These are phyloP conservation scores for Puntigrus tetrazona DNA, from an alignment of 2,113 vertebrate genomes.

Conservation along the genomic window DNA sequence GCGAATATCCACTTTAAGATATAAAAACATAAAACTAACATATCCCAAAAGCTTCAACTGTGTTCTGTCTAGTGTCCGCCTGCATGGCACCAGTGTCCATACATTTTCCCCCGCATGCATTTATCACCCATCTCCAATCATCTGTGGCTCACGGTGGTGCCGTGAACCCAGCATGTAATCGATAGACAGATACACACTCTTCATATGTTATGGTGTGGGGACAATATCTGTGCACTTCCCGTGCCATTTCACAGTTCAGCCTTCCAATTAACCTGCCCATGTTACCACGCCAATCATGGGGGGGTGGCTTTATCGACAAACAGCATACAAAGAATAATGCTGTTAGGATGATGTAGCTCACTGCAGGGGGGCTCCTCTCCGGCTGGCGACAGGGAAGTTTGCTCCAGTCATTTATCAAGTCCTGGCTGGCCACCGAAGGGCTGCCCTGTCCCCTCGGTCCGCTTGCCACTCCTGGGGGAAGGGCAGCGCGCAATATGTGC, in stretches of 20 bases:
- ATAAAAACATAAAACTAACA: neutral
- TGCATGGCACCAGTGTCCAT: conserved; percentile 60
- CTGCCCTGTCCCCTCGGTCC: conserved; percentile 63
- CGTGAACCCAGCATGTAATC: conserved; percentile 75
- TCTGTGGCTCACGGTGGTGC: conserved; percentile 74
- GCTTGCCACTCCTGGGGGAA: conserved; percentile 64
- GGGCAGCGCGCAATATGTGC: conserved; percentile 66
- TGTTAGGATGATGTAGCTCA: conserved; percentile 80
- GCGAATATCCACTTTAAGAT: neutral
- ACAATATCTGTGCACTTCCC: conserved; percentile 78
- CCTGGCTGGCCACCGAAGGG: conserved; percentile 74
- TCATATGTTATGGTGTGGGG: conserved; percentile 78
- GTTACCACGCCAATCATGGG: conserved; percentile 77
- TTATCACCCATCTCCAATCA: conserved; percentile 78
- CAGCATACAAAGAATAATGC: conserved; percentile 80
- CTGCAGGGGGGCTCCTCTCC: conserved; percentile 66
- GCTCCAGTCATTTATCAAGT: conserved; percentile 82
- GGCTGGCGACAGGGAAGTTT: conserved; percentile 73
- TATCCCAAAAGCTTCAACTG: conserved; percentile 14
- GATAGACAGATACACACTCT: conserved; percentile 77
- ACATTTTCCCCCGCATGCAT: conserved; percentile 69
- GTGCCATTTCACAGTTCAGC: conserved; percentile 82
- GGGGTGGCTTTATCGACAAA: conserved; percentile 77
- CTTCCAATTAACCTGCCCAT: conserved; percentile 82
- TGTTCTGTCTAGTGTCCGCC: conserved; percentile 9